Base-by-base conservation (phyloP, 37 sponge, comb jelly and placozoan species). In the Aplysina aerophoba region DNA sequence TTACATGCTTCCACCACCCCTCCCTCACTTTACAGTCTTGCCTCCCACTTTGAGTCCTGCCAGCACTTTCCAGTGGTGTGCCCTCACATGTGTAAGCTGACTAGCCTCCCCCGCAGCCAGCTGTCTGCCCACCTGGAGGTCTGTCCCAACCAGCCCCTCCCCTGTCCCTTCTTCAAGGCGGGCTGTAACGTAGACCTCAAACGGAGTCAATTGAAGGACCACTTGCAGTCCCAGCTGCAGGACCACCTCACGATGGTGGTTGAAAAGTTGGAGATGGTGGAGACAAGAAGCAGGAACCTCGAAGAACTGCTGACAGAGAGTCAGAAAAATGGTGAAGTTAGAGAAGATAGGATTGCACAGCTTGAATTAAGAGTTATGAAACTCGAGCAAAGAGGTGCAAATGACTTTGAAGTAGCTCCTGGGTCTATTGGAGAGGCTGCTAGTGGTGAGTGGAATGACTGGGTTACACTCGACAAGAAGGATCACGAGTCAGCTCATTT, bases 81-180 rank as follows among this genome's bases (percentile, higher is more conserved):
- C 12, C 73, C 73, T 35, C 34, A 71, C 73, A 30, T 35, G 34
- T 71, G 73, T 71, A 37, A 71, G 73, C 73, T 71, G 37, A 14
- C 34, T 3, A 21, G 30, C 31, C 4, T 71, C 35, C 73, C 73
- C 5, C 73, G 73, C 35, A 30, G 73, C 37, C 20, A 71, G 73
- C 73, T 71, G 36, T 71, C 73, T 3, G 12, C 34, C 30, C 73
- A 71, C 37, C 37, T 71, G 73, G 73, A 71, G 36, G 28, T 28
- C 35, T 71, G 73, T 35, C 73, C 73, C 73, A 36, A 36, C 37
- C 73, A 71, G 37, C 73, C 73, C 30, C 30, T 71, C n/a, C n/a
- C 20, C 73, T 71, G 73, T 71, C 34, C 73, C 37, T 71, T 71
- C 30, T 8, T 20, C 21, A 71, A 35, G 73, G 35, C 30, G 34